These are phyloP conservation scores for Amorpha juglandis DNA, from an alignment of 2,888 invertebrate species.

Conservation along the genomic window DNA sequence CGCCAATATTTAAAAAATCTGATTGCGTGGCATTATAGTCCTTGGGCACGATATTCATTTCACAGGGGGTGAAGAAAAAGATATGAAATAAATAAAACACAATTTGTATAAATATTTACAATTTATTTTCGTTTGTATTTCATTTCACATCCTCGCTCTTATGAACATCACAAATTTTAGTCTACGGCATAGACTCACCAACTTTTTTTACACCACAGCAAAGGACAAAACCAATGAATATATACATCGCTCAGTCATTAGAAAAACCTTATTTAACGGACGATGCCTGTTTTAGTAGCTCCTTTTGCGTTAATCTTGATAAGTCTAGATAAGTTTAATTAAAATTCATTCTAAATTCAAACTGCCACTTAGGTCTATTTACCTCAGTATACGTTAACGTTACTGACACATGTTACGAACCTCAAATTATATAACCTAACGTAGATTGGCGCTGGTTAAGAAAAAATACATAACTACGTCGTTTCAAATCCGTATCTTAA, in stretches of 20 bases:
- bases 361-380: too few species aligned
- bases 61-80: too few species aligned
- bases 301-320: background rate
- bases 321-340: background rate
- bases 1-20: too few species aligned
- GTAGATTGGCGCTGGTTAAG: too few species aligned
- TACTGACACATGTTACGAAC: too few species aligned
- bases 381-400: too few species aligned
- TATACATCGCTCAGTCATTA: constrained; percentile 46
- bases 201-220: background rate
- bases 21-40: too few species aligned
- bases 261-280: constrained; percentile 33
- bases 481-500: too few species aligned
- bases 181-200: constrained; percentile 16
- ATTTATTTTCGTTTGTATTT: constrained; percentile 55
- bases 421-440: too few species aligned
- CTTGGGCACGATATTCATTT: too few species aligned
- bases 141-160: constrained; percentile 44
- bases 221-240: constrained; percentile 18
- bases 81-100: constrained; percentile 48
- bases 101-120: constrained; percentile 75
- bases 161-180: constrained; percentile 41
- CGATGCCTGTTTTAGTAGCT: background rate
- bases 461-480: too few species aligned
- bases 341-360: too few species aligned